Evolutionary conservation across 2,888 invertebrate species (phyloP).

Genomic region (Nesidiocoris tenuis): DNA sequence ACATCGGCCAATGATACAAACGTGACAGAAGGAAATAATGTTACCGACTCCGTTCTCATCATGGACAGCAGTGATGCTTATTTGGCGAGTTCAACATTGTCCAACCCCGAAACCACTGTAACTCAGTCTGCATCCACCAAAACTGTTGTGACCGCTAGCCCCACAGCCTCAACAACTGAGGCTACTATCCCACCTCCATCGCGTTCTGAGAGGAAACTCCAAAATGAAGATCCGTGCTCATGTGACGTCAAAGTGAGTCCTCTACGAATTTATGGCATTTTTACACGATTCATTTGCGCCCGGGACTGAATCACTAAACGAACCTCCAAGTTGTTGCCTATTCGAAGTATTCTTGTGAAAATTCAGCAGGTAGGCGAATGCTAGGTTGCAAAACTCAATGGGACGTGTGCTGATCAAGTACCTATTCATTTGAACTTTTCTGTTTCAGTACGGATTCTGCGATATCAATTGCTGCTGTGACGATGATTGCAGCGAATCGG

Average conservation of each 20-base stretch:
- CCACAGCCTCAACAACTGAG: slow-evolving; percentile 14
- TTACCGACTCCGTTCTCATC: neutral
- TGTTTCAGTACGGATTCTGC: slow-evolving; percentile 63
- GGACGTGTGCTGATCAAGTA: no score
- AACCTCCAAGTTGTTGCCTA: no score
- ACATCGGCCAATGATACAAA: slow-evolving; percentile 3
- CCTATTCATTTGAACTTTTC: no score
- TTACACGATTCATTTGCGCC: no score
- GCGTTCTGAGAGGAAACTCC: neutral
- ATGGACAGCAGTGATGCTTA: neutral
- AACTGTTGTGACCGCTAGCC: no score
- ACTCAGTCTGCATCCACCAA: neutral
- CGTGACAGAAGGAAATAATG: neutral
- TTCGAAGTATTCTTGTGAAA: no score
- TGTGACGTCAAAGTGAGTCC: slow-evolving; percentile 45
- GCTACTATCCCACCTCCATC: slow-evolving; percentile 3
- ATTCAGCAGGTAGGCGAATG: no score
- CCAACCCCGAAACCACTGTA: slow-evolving; percentile 15
- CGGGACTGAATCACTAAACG: no score
- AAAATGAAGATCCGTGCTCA: slow-evolving; percentile 17
- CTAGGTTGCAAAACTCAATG: no score
- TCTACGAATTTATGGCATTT: no score
- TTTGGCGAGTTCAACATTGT: neutral
- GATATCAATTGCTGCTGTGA: slow-evolving; percentile 87
- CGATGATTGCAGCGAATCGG: slow-evolving; percentile 65